phyloP scores from a whole-genome alignment of 2,113 vertebrate genomes.

The Cryptomyrus ogoouensis region DNA sequence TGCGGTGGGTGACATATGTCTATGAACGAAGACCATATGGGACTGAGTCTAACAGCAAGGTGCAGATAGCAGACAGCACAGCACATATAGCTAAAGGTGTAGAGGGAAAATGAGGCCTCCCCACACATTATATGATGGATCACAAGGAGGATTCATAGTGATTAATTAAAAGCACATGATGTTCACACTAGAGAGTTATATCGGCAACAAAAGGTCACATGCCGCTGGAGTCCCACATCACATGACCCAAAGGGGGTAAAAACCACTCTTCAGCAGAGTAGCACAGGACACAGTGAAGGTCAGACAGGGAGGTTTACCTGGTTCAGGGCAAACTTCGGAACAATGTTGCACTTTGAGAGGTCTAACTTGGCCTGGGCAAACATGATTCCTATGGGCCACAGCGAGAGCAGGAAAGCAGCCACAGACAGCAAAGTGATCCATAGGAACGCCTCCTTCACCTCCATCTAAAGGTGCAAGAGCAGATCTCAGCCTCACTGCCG shows the following conservation, averaged over 20 bases:
- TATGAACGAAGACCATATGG: neutral
- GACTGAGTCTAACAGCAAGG: neutral
- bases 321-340: constrained; percentile 20
- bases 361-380: constrained; percentile 15
- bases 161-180: neutral
- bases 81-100: neutral
- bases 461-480: constrained; percentile 1
- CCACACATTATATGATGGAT: neutral
- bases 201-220: neutral
- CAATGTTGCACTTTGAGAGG: constrained; percentile 15
- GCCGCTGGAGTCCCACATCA: neutral
- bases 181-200: neutral
- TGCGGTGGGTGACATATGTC: neutral
- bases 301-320: constrained; percentile 8
- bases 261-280: neutral
- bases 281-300: neutral
- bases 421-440: constrained; percentile 21
- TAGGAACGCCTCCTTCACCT: neutral
- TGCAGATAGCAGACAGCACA: neutral
- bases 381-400: constrained; percentile 19
- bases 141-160: neutral
- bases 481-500: neutral
- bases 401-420: constrained; percentile 4
- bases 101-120: neutral
- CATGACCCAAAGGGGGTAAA: neutral